Evolutionary conservation across 2,888 invertebrate species (phyloP).

Genomic region (Chloroclysta siterata): DNA sequence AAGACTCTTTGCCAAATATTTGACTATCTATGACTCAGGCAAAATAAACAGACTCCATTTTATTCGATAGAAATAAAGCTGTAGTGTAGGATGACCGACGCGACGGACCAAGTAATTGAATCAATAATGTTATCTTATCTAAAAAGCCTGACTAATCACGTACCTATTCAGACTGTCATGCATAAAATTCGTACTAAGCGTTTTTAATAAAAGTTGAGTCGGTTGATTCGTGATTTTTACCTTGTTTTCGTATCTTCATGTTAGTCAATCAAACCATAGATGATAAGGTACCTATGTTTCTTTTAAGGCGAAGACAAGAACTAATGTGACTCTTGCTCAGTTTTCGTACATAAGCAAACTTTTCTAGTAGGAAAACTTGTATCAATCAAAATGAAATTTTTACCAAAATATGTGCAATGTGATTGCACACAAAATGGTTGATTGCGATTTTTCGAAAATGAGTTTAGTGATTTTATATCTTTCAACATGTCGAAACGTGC

Average conservation of each 20-base stretch:
- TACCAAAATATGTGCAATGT: too few relatives aligned
- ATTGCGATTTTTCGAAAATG: too few relatives aligned
- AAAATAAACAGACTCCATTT: not conserved
- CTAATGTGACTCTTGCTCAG: too few relatives aligned
- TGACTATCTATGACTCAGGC: slow-evolving; percentile 4
- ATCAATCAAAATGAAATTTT: too few relatives aligned
- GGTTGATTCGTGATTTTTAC: slow-evolving; percentile 20
- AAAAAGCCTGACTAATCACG: slow-evolving; percentile 23
- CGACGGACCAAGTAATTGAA: slow-evolving; percentile 8
- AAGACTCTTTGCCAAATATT: not conserved
- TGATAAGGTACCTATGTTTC: slow-evolving; percentile 12
- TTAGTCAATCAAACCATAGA: slow-evolving; percentile 16
- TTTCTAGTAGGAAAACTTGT: too few relatives aligned
- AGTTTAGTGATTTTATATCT: too few relatives aligned
- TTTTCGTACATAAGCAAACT: too few relatives aligned
- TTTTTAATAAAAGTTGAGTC: not conserved
- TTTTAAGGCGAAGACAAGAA: slow-evolving; percentile 2
- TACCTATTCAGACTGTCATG: slow-evolving; percentile 2
- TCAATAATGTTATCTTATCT: slow-evolving; percentile 29
- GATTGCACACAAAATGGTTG: too few relatives aligned
- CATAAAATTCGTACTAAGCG: slow-evolving; percentile 7
- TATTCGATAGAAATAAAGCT: not conserved
- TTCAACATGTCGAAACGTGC: too few relatives aligned
- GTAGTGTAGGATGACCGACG: too few relatives aligned
- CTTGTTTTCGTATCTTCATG: slow-evolving; percentile 10